Percentiles rank a stretch among this genome's conserved stretches.
These are phyloP conservation scores for Parnassius mnemosyne DNA, from an alignment of 2,888 invertebrate species.

Conservation along the genomic window DNA sequence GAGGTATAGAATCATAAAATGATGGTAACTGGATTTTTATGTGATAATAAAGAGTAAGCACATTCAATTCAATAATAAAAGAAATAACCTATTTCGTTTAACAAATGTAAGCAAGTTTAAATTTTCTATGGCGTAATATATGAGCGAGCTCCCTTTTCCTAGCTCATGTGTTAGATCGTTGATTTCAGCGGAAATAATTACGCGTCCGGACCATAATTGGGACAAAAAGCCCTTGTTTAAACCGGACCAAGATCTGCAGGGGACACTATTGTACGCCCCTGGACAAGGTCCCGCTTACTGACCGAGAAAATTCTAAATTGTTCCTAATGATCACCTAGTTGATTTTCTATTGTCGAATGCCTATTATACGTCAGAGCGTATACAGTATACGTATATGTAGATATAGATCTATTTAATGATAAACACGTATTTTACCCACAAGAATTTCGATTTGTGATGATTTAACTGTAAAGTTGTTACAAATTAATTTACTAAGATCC, in stretches of 20 bases:
- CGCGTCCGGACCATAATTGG: slow-evolving; percentile 63
- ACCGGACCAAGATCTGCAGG: slow-evolving; percentile 61
- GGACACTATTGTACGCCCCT: slow-evolving; percentile 67
- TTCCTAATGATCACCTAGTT: slow-evolving; percentile 42
- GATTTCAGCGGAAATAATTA: slow-evolving; percentile 71
- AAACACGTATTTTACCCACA: no score
- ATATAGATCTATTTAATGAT: background rate
- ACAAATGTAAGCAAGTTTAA: no score
- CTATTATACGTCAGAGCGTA: slow-evolving; percentile 1
- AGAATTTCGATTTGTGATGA: no score
- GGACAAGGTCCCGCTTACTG: slow-evolving; percentile 49
- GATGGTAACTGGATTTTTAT: no score
- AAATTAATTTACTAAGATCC: no score
- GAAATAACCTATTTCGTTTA: no score
- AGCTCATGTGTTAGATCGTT: slow-evolving; percentile 38
- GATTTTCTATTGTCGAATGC: slow-evolving; percentile 38
- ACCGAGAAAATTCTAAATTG: slow-evolving; percentile 73
- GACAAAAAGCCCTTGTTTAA: slow-evolving; percentile 74
- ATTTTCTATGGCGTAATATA: background rate
- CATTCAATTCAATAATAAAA: no score
- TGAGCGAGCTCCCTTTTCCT: background rate
- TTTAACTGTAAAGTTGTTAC: no score
- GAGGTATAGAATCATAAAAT: no score
- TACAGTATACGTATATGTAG: slow-evolving; percentile 1
- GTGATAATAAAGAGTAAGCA: no score